Evolutionary conservation across 2,113 vertebrate species (phyloP).

Genomic region (Periophthalmus modestus): DNA sequence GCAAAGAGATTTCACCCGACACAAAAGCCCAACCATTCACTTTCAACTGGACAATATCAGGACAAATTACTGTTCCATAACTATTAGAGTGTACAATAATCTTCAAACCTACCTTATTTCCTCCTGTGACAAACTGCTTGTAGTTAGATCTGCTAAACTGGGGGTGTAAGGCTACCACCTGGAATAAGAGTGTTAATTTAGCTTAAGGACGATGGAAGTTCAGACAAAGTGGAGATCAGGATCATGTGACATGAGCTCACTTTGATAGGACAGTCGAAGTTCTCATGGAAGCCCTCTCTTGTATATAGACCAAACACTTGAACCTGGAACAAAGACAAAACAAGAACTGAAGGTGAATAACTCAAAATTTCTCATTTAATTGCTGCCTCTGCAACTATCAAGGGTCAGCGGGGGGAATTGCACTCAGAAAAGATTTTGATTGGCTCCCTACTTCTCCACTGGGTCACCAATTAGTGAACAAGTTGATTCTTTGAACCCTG

Average conservation of each 20-base stretch:
- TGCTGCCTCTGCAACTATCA: constrained; percentile 69
- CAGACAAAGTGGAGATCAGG: neutral
- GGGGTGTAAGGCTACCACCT: constrained; percentile 90
- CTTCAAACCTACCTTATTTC: constrained; percentile 88
- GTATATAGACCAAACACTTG: constrained; percentile 96
- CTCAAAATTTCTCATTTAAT: constrained; percentile 65
- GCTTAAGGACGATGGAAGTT: neutral
- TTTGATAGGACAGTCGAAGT: constrained; percentile 97
- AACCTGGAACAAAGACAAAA: constrained; percentile 78
- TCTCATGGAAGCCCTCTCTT: constrained; percentile 94
- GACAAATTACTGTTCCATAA: constrained; percentile 31
- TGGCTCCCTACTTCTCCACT: constrained; percentile 65
- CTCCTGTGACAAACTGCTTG: constrained; percentile 98
- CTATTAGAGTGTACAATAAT: constrained; percentile 15
- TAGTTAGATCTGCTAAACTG: constrained; percentile 91
- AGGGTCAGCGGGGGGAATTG: constrained; percentile 52
- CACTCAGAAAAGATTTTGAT: constrained; percentile 60
- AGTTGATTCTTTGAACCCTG: constrained; percentile 70
- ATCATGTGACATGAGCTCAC: constrained; percentile 73
- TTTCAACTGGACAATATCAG: constrained; percentile 49
- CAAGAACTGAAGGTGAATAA: constrained; percentile 54
- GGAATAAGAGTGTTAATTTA: constrained; percentile 16
- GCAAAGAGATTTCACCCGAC: constrained; percentile 69
- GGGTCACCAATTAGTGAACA: constrained; percentile 78
- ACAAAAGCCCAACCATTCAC: constrained; percentile 54